These are phyloP conservation scores for Eupithecia insigniata DNA, from an alignment of 2,888 invertebrate genomes.

Conservation along the genomic window DNA sequence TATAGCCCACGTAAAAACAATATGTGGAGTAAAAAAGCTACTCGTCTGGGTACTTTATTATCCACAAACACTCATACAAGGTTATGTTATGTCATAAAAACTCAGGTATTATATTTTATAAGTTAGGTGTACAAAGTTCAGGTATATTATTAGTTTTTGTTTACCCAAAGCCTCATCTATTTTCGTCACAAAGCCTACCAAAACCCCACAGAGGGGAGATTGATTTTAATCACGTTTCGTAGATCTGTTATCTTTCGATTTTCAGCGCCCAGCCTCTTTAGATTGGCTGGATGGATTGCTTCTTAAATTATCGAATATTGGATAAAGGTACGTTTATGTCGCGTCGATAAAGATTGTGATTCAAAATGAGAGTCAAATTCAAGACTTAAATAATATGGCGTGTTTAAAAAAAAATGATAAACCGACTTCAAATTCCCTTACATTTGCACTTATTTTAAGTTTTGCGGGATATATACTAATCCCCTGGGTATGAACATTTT, in stretches of 20 bases:
- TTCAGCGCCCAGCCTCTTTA: slow-evolving; percentile 20
- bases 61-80: too few relatives aligned
- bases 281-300: slow-evolving; percentile 38
- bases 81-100: too few relatives aligned
- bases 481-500: too few relatives aligned
- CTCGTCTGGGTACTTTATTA: too few relatives aligned
- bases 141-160: not conserved
- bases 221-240: slow-evolving; percentile 28
- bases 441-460: too few relatives aligned
- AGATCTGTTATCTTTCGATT: slow-evolving; percentile 46
- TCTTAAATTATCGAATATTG: slow-evolving; percentile 16
- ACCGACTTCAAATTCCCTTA: too few relatives aligned
- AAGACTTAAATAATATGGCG: too few relatives aligned
- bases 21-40: too few relatives aligned
- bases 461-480: too few relatives aligned
- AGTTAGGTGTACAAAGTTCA: not conserved
- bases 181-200: not conserved
- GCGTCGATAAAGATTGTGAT: not conserved
- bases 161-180: not conserved
- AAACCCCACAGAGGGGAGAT: not conserved
- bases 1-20: too few relatives aligned
- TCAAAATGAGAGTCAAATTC: not conserved
- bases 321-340: not conserved
- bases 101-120: too few relatives aligned
- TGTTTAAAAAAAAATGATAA: too few relatives aligned